These are phyloP conservation scores for Pantherophis guttatus DNA, from an alignment of 2,113 vertebrate genomes.

Conservation along the genomic window DNA sequence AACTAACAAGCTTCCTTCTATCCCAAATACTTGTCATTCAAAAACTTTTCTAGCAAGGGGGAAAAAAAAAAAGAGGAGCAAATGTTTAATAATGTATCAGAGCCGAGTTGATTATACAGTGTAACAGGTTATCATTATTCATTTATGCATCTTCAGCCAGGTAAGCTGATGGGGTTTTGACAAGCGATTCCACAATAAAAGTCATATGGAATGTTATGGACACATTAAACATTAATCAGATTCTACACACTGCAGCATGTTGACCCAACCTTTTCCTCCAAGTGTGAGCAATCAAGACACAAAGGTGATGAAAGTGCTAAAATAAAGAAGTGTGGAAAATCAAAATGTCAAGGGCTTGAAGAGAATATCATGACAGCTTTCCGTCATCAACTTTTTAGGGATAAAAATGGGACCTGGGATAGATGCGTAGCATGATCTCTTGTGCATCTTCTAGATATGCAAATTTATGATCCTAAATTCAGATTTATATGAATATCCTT, in stretches of 20 bases:
- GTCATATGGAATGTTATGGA: slow-evolving; percentile 6
- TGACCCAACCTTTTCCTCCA: not conserved
- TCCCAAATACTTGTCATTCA: not conserved
- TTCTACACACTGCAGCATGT: not conserved
- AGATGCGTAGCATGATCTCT: not conserved
- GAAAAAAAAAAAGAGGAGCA: not conserved
- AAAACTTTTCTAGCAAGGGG: not conserved
- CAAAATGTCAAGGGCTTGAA: not conserved
- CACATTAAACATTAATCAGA: slow-evolving; percentile 21
- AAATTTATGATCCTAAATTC: not conserved
- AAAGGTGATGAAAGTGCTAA: not conserved
- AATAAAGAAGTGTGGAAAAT: not conserved
- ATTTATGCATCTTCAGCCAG: slow-evolving; percentile 6
- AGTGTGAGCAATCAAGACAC: not conserved
- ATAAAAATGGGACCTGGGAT: not conserved
- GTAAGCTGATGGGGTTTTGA: slow-evolving; percentile 15
- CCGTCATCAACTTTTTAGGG: not conserved
- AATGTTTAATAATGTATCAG: slow-evolving; percentile 12
- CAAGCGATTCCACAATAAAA: slow-evolving; percentile 15
- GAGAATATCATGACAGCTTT: not conserved
- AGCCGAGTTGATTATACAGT: slow-evolving; percentile 10
- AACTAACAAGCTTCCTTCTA: not conserved
- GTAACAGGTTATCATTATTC: slow-evolving; percentile 13
- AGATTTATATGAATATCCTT: not conserved
- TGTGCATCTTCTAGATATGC: not conserved